Evolutionary conservation across 2,888 invertebrate genomes (phyloP).

Genomic region (Epirrita christyi): DNA sequence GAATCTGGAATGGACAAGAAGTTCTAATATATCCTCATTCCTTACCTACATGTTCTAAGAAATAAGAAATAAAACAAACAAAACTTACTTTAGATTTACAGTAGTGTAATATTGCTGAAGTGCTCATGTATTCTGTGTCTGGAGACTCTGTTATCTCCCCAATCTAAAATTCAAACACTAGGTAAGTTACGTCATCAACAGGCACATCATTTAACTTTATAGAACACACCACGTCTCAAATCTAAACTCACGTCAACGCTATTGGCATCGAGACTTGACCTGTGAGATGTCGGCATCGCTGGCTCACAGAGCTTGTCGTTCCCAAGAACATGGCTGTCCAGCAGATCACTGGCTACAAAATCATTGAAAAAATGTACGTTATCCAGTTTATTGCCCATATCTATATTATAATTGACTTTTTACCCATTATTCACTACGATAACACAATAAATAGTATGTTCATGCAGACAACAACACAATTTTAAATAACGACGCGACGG

Average conservation of each 20-base stretch:
- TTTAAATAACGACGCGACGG: constrained; percentile 56
- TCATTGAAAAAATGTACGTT: constrained; percentile 71
- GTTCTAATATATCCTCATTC: background rate
- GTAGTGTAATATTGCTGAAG: constrained; percentile 91
- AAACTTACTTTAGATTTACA: constrained; percentile 89
- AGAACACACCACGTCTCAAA: constrained; percentile 1
- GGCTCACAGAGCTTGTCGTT: constrained; percentile 70
- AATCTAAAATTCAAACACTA: constrained; percentile 75
- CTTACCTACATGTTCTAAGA: too few relatives aligned
- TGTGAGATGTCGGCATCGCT: constrained; percentile 73
- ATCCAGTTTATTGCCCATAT: constrained; percentile 77
- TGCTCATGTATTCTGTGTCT: constrained; percentile 88
- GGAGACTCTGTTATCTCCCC: constrained; percentile 89
- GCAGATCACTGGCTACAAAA: constrained; percentile 78
- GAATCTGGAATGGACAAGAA: constrained; percentile 75
- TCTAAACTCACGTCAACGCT: constrained; percentile 78
- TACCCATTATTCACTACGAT: constrained; percentile 69
- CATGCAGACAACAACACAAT: constrained; percentile 49
- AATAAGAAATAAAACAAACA: background rate
- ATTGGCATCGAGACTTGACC: constrained; percentile 75
- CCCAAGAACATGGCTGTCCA: constrained; percentile 80
- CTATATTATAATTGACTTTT: constrained; percentile 67
- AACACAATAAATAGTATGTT: constrained; percentile 56
- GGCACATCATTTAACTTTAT: constrained; percentile 1
- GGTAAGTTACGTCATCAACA: background rate